Percentiles rank a stretch among this genome's conserved stretches.
These are phyloP conservation scores for Leptodirus hochenwartii DNA, from an alignment of 2,888 invertebrate species.

Conservation along the genomic window DNA sequence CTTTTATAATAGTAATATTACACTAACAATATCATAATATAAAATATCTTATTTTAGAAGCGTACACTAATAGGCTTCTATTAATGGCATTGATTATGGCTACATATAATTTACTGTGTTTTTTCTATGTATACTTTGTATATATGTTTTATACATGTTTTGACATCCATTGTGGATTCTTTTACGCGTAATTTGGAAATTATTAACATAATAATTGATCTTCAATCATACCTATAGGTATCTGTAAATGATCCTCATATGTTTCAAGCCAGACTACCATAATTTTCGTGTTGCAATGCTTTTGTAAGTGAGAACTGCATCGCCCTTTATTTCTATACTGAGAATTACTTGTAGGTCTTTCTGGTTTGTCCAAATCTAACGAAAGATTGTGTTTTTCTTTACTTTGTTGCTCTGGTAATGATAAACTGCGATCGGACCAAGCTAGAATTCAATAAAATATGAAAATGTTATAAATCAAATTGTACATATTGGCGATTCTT, in stretches of 20 bases:
- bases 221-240: constrained; percentile 69
- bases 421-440: constrained; percentile 36
- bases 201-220: too few relatives aligned
- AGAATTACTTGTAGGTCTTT: constrained; percentile 33
- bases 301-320: constrained; percentile 36
- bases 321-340: too few relatives aligned
- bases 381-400: constrained; percentile 49
- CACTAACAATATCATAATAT: too few relatives aligned
- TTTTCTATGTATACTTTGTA: too few relatives aligned
- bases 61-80: too few relatives aligned
- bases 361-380: constrained; percentile 46
- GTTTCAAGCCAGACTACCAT: constrained; percentile 94
- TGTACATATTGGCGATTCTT: constrained; percentile 14
- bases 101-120: too few relatives aligned
- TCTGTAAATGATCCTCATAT: constrained; percentile 76
- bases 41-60: too few relatives aligned
- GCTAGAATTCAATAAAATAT: constrained; percentile 16
- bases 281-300: constrained; percentile 51
- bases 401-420: constrained; percentile 26
- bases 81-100: too few relatives aligned
- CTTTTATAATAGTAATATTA: too few relatives aligned
- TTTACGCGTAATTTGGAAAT: too few relatives aligned
- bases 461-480: constrained; percentile 2
- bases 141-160: too few relatives aligned
- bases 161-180: too few relatives aligned